phyloP scores from a whole-genome alignment of 2,888 invertebrate species.

The Sarcophaga carnaria region DNA sequence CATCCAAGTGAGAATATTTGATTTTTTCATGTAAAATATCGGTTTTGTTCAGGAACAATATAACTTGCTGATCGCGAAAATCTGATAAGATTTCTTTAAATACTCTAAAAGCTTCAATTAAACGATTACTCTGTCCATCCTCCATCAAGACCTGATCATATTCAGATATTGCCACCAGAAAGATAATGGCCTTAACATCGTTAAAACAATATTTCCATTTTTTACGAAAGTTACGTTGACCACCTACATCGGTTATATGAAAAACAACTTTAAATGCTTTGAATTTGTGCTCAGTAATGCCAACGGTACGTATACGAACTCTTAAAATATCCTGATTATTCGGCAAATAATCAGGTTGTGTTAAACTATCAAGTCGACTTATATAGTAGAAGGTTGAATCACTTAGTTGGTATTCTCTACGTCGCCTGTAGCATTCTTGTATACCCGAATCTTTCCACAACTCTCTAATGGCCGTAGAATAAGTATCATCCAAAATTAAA shows the following conservation, averaged over 20 bases:
- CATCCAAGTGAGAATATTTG: slow-evolving; percentile 98
- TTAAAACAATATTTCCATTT: slow-evolving; percentile 64
- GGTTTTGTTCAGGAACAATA: slow-evolving; percentile 95
- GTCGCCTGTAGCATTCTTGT: slow-evolving; percentile 97
- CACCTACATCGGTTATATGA: slow-evolving; percentile 63
- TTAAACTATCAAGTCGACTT: slow-evolving; percentile 87
- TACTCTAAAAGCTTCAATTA: slow-evolving; percentile 99
- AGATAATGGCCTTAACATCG: slow-evolving; percentile 89
- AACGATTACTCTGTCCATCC: slow-evolving; percentile 97
- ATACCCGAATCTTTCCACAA: slow-evolving; percentile 97
- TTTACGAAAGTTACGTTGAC: slow-evolving; percentile 57
- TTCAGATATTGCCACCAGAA: slow-evolving; percentile 97
- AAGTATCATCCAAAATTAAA: slow-evolving; percentile 75
- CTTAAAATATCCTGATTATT: slow-evolving; percentile 64
- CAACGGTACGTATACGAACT: slow-evolving; percentile 61
- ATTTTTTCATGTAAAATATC: slow-evolving; percentile 89
- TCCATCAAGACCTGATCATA: slow-evolving; percentile 98
- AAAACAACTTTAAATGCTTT: slow-evolving; percentile 47
- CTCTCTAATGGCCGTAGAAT: slow-evolving; percentile 90
- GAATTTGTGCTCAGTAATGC: slow-evolving; percentile 54
- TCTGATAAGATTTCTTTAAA: slow-evolving; percentile 99
- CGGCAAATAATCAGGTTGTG: slow-evolving; percentile 43
- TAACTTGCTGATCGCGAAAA: slow-evolving; percentile 97
- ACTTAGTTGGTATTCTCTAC: slow-evolving; percentile 98
- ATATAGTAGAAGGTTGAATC: slow-evolving; percentile 97